These are phyloP conservation scores for Mystacides longicornis DNA, from an alignment of 2,888 invertebrate species.

Conservation along the genomic window DNA sequence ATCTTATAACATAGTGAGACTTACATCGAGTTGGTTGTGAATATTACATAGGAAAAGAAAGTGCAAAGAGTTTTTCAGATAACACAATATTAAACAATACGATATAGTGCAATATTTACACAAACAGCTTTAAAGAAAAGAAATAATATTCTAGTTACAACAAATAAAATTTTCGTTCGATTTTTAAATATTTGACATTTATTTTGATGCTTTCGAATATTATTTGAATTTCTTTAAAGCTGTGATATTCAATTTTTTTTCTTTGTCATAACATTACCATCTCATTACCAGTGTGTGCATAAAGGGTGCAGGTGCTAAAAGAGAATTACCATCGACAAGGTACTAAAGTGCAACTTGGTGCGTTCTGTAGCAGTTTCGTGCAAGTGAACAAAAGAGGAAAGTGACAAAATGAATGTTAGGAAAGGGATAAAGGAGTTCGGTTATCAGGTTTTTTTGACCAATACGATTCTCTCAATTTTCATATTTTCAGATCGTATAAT, in stretches of 20 bases:
- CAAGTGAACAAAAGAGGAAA: conserved; percentile 12
- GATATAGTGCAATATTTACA: neutral
- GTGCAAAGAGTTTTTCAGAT: neutral
- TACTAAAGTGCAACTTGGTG: conserved; percentile 26
- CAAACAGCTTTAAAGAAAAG: no score
- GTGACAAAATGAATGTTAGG: neutral
- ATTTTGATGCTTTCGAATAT: no score
- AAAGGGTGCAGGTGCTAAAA: conserved; percentile 27
- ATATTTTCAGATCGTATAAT: no score
- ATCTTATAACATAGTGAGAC: neutral
- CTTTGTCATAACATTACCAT: conserved; percentile 23
- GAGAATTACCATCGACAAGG: conserved; percentile 16
- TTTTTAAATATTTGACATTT: no score
- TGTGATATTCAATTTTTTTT: neutral
- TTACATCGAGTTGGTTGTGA: neutral
- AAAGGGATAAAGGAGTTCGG: neutral
- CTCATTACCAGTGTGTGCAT: conserved; percentile 27
- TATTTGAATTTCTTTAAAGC: no score
- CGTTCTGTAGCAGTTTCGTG: conserved; percentile 27
- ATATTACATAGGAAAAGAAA: neutral
- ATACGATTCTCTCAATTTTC: conserved; percentile 25
- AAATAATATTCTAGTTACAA: no score
- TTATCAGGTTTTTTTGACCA: conserved; percentile 13
- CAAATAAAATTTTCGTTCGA: no score
- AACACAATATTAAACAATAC: no score